A percentile compares a stretch with the other conserved stretches of the same genome.
phyloP scores from a whole-genome alignment of 2,888 invertebrate species.

The Volucella inanis region DNA sequence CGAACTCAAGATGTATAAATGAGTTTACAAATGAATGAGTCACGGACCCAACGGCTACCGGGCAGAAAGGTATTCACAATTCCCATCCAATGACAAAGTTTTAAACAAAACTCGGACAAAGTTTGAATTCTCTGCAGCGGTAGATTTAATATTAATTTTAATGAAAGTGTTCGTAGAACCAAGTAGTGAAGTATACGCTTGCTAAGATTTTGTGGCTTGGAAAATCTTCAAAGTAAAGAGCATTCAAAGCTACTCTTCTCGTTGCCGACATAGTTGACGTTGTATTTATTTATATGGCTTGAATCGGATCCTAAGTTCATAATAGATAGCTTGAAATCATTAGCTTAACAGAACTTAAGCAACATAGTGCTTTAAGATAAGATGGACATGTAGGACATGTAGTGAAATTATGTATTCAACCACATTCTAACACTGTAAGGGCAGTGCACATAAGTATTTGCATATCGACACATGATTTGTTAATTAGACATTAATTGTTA shows the following conservation, averaged over 20 bases:
- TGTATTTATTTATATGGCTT: conserved; percentile 28
- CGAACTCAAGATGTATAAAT: conserved; percentile 9
- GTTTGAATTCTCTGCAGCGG: conserved; percentile 19
- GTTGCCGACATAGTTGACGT: neutral
- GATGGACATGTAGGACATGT: conserved; percentile 1
- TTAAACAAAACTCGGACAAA: conserved; percentile 23
- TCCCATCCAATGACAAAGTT: conserved; percentile 36
- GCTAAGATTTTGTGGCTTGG: conserved; percentile 14
- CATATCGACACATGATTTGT: neutral
- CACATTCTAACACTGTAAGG: neutral
- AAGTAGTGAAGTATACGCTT: neutral
- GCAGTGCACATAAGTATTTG: neutral
- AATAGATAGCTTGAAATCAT: conserved; percentile 35
- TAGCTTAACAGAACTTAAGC: conserved; percentile 5
- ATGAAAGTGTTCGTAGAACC: conserved; percentile 5
- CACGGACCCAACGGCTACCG: neutral
- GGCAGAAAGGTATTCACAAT: neutral
- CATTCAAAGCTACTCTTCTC: neutral
- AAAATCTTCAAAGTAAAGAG: conserved; percentile 28
- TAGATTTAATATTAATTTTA: conserved; percentile 42
- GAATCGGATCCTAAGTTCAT: conserved; percentile 30
- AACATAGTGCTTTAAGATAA: conserved; percentile 33
- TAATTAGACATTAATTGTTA: conserved; percentile 23
- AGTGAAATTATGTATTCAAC: conserved; percentile 24
- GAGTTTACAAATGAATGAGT: conserved; percentile 5